These are phyloP conservation scores for Acipenser oxyrinchus DNA, from an alignment of 2,797 vertebrate species.

Conservation along the genomic window DNA sequence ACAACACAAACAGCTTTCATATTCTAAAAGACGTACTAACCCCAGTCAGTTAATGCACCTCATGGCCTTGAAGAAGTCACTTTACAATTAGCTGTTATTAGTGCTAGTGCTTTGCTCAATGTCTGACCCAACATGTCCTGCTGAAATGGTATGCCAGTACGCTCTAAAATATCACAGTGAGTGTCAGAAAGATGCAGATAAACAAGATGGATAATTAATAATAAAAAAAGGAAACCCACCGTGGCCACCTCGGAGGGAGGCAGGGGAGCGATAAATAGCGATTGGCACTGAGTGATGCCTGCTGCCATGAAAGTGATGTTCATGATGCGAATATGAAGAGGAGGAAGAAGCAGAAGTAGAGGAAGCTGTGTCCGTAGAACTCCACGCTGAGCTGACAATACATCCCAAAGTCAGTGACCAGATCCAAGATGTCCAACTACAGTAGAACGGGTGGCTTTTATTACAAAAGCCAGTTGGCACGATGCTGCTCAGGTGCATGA, in stretches of 20 bases:
- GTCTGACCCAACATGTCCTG: not conserved
- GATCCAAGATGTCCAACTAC: constrained; percentile 73
- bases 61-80: constrained; percentile 36
- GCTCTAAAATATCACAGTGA: constrained; percentile 21
- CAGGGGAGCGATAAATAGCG: constrained; percentile 87
- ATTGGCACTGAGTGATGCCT: constrained; percentile 78
- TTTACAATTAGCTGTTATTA: constrained; percentile 44
- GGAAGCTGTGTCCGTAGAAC: constrained; percentile 57
- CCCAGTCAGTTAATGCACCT: constrained; percentile 36
- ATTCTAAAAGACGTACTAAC: constrained; percentile 36
- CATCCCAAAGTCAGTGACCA: constrained; percentile 78
- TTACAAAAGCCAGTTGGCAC: constrained; percentile 36
- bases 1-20: constrained; percentile 10
- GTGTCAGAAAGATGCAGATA: constrained; percentile 22
- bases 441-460: constrained; percentile 35
- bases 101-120: constrained; percentile 15
- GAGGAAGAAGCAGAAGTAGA: constrained; percentile 42
- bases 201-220: constrained; percentile 7
- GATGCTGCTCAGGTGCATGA: constrained; percentile 64
- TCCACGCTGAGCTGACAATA: constrained; percentile 69
- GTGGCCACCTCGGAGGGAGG: constrained; percentile 84
- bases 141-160: not conserved
- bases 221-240: constrained; percentile 70
- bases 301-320: constrained; percentile 73
- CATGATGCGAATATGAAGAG: constrained; percentile 60